Base-by-base conservation (phyloP, 2,113 vertebrate genomes). In the Aegithalos caudatus region DNA sequence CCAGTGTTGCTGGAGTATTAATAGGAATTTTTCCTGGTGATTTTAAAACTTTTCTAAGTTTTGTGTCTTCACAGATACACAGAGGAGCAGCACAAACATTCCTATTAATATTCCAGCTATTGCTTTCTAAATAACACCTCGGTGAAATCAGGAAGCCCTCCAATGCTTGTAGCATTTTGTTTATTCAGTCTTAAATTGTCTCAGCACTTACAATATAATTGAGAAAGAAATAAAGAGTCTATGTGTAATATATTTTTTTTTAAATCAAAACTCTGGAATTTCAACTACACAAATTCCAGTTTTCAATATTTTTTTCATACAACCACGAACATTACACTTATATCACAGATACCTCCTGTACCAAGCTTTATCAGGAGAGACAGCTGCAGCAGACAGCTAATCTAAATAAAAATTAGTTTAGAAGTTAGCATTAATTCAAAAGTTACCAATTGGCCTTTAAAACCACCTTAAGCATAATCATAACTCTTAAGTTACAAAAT, bases 351-450 rank as follows among this genome's bases (percentile, higher is more conserved):
- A 14, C 35, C 65, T 84, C 94, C 88, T 66, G 42, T 88, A 85
- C 14, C 15, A 81, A 90, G 18, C 11, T 86, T 86, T 86, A 37
- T 82, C 83, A 89, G 31, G 24, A 92, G 31, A 67, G 37, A 24
- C 38, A 79, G 48, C 10, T 93, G 28, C 48, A 56, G 18, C 33
- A 92, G 31, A 6, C 14, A 74, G 9, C 7, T n/a, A 70, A 81
- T 56, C 58, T 70, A 24, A 81, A 84, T 45, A 53, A 57, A 89
- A 73, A 11, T 51, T 77, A 33, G 3, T 61, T 64, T 40, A 58
- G 37, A 91, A 86, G 15, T 38, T 86, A 83, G 33, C 45, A 91
- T 89, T 81, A 67, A 90, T 90, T 91, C 85, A 70, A 88, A 83
- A 92, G 6, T 89, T 95, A 89, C 25, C n/a, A 91, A 23, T 2